These are phyloP conservation scores for Athalia rosae DNA, from an alignment of 2,888 invertebrate species.

Conservation along the genomic window DNA sequence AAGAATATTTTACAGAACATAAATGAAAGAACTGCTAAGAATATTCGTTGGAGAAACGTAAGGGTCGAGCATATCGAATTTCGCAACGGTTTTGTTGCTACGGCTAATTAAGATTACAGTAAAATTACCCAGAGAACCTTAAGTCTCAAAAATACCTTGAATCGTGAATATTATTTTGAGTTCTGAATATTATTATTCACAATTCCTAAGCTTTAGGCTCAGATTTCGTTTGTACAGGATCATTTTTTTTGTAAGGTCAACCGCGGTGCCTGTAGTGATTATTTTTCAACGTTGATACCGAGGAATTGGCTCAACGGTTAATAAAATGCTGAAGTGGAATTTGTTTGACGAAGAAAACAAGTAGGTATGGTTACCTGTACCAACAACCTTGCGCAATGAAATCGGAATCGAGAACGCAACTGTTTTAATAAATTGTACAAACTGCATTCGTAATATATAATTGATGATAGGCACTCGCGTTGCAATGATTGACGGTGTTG, in stretches of 20 bases:
- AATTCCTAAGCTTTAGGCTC: too few relatives aligned
- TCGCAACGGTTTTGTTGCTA: too few relatives aligned
- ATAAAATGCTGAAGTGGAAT: background rate
- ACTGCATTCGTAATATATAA: background rate
- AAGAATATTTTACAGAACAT: too few relatives aligned
- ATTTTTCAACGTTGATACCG: background rate
- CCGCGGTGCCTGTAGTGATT: too few relatives aligned
- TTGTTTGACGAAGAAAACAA: background rate
- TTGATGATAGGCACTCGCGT: constrained; percentile 2
- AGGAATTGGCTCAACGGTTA: background rate
- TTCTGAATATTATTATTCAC: too few relatives aligned
- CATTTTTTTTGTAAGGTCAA: background rate
- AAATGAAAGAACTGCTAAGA: too few relatives aligned
- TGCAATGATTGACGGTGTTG: constrained; percentile 7
- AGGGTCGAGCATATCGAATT: too few relatives aligned
- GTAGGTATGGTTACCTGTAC: background rate
- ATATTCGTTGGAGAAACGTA: too few relatives aligned
- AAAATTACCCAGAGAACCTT: too few relatives aligned
- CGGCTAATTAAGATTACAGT: too few relatives aligned
- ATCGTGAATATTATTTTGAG: too few relatives aligned
- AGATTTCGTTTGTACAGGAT: background rate
- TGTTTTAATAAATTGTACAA: background rate
- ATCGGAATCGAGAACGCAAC: constrained; percentile 4
- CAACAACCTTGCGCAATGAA: background rate
- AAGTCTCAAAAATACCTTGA: too few relatives aligned